Conservation (phyloP, 2,797 vertebrate genomes). For the Erpetoichthys calabaricus region DNA sequence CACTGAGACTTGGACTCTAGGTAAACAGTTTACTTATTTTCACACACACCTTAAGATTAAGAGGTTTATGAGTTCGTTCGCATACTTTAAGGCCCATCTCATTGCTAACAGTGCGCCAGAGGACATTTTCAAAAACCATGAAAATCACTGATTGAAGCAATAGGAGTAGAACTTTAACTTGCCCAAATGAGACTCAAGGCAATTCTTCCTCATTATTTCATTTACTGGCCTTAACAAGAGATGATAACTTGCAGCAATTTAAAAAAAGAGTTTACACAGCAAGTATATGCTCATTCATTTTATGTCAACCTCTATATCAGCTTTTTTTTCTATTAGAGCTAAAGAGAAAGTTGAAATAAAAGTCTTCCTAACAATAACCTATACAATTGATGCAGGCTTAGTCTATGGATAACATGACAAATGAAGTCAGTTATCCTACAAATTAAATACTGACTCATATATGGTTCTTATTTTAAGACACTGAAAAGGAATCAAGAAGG, state of each 20-base stretch:
- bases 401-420: too few relatives aligned
- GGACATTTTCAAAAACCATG: not conserved
- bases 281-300: constrained; percentile 17
- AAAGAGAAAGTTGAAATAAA: not conserved
- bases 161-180: constrained; percentile 1
- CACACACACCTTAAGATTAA: constrained; percentile 3
- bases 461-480: too few relatives aligned
- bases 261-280: constrained; percentile 15
- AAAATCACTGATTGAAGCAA: constrained; percentile 5
- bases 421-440: too few relatives aligned
- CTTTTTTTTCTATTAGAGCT: not conserved
- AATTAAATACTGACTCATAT: too few relatives aligned
- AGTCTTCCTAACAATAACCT: too few relatives aligned
- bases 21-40: constrained; percentile 10
- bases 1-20: constrained; percentile 1
- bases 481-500: too few relatives aligned
- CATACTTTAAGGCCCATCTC: constrained; percentile 1
- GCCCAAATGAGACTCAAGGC: constrained; percentile 15
- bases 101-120: constrained; percentile 1
- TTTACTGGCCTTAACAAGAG: constrained; percentile 17
- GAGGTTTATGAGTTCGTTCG: constrained; percentile 2
- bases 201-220: constrained; percentile 13
- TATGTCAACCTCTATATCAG: not conserved
- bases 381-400: too few relatives aligned
- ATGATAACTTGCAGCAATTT: constrained; percentile 12